A percentile compares a stretch with the other conserved stretches of the same genome.
Evolutionary conservation across 2,888 invertebrate genomes (phyloP).

Genomic region (Cantharis lateralis): DNA sequence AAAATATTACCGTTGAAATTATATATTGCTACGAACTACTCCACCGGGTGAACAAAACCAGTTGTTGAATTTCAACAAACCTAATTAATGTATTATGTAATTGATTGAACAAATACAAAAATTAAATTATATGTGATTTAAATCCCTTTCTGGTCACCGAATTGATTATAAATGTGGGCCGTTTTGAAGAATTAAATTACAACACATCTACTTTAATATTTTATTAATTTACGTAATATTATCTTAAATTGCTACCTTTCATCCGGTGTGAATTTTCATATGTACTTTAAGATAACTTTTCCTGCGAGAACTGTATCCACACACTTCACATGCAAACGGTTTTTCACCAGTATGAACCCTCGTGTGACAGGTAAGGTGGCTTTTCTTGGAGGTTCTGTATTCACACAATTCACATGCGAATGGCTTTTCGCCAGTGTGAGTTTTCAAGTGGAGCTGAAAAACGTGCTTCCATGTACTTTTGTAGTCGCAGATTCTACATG

Average conservation of each 20-base stretch:
- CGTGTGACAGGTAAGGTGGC: neutral
- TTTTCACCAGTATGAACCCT: slow-evolving; percentile 4
- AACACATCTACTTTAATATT: neutral
- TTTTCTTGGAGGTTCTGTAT: neutral
- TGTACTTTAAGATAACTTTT: neutral
- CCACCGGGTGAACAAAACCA: too few species aligned
- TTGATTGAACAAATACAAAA: too few species aligned
- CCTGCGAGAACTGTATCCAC: neutral
- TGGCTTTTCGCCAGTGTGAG: slow-evolving; percentile 6
- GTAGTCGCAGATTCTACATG: neutral
- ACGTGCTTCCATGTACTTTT: neutral
- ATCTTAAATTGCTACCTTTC: neutral
- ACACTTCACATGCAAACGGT: neutral
- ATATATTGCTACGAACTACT: too few species aligned
- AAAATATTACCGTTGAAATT: too few species aligned
- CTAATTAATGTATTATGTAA: too few species aligned
- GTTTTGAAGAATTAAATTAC: neutral
- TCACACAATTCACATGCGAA: neutral
- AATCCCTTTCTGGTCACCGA: too few species aligned
- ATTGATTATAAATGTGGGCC: too few species aligned
- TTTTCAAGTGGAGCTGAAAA: neutral
- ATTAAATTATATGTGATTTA: too few species aligned
- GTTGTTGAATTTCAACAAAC: too few species aligned
- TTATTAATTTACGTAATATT: neutral
- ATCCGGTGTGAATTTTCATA: neutral